Evolutionary conservation across 92 coral and sea anemone species (phyloP).

Genomic region (Paragorgia papillata): DNA sequence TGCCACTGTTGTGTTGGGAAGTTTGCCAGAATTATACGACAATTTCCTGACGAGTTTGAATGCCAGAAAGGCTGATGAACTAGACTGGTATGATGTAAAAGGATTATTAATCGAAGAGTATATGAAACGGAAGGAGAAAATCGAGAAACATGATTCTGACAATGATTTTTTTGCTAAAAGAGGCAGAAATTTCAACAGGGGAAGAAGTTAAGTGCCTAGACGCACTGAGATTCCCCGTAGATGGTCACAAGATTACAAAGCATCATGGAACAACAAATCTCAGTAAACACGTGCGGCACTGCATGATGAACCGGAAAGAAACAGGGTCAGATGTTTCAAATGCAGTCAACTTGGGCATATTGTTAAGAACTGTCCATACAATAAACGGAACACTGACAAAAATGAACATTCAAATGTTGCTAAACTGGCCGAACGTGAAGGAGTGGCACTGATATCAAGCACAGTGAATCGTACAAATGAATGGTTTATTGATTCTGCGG

Average conservation of each 20-base stretch:
- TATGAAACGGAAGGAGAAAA: slow-evolving; percentile 57
- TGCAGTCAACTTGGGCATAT: slow-evolving; percentile 42
- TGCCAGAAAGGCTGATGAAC: slow-evolving; percentile 63
- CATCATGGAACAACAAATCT: no score
- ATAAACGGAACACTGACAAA: slow-evolving; percentile 26
- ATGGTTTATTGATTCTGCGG: slow-evolving; percentile 79
- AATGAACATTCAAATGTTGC: slow-evolving; percentile 45
- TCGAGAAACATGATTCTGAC: slow-evolving; percentile 46
- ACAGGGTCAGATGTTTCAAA: slow-evolving; percentile 20
- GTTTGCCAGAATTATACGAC: no score
- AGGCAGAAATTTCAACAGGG: not conserved
- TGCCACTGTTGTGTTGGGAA: no score
- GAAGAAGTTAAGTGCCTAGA: not conserved
- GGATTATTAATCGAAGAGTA: slow-evolving; percentile 57
- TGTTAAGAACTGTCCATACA: slow-evolving; percentile 44
- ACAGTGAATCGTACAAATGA: slow-evolving; percentile 38
- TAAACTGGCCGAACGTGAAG: slow-evolving; percentile 47
- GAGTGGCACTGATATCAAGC: slow-evolving; percentile 60
- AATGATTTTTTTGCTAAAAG: slow-evolving; percentile 46
- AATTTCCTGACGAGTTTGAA: slow-evolving; percentile 63
- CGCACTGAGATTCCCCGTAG: no score
- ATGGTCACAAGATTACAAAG: no score
- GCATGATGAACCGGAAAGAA: no score
- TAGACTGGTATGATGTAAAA: slow-evolving; percentile 66
- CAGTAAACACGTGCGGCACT: no score